Conservation (phyloP, 2,888 invertebrate species). For the Philereme transversata region DNA sequence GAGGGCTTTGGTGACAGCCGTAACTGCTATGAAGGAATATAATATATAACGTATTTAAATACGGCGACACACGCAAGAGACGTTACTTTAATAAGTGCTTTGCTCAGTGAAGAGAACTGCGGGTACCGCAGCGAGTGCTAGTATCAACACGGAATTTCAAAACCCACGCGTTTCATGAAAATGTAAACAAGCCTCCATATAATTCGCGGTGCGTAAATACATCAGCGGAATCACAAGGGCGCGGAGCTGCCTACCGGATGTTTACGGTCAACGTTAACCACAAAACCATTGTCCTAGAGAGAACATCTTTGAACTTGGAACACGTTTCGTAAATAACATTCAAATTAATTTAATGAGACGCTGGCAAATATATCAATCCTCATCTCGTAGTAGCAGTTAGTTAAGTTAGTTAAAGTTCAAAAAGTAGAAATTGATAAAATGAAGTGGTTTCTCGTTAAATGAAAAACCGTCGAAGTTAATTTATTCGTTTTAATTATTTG, state of each 20-base stretch:
- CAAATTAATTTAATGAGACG: background rate
- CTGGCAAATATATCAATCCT: too few species aligned
- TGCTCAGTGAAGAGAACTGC: constrained; percentile 46
- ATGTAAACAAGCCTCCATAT: constrained; percentile 72
- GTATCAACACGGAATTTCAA: constrained; percentile 62
- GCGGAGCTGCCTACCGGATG: constrained; percentile 45
- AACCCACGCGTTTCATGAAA: constrained; percentile 68
- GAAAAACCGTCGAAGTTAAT: too few species aligned
- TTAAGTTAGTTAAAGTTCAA: too few species aligned
- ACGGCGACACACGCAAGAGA: constrained; percentile 43
- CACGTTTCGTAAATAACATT: background rate
- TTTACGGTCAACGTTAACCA: constrained; percentile 65
- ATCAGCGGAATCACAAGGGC: constrained; percentile 53
- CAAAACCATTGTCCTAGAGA: constrained; percentile 56
- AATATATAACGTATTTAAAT: constrained; percentile 43
- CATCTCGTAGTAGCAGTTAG: too few species aligned
- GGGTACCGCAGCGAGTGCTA: constrained; percentile 46
- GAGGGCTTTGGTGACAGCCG: constrained; percentile 29
- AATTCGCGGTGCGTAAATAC: constrained; percentile 66
- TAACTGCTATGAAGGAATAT: constrained; percentile 31
- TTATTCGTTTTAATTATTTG: too few species aligned
- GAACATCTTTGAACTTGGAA: constrained; percentile 30
- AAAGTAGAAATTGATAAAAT: too few species aligned
- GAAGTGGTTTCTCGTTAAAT: too few species aligned
- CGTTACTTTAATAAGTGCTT: constrained; percentile 45